Conservation (phyloP, 2,888 invertebrate genomes). For the Nemotelus nigrinus region DNA sequence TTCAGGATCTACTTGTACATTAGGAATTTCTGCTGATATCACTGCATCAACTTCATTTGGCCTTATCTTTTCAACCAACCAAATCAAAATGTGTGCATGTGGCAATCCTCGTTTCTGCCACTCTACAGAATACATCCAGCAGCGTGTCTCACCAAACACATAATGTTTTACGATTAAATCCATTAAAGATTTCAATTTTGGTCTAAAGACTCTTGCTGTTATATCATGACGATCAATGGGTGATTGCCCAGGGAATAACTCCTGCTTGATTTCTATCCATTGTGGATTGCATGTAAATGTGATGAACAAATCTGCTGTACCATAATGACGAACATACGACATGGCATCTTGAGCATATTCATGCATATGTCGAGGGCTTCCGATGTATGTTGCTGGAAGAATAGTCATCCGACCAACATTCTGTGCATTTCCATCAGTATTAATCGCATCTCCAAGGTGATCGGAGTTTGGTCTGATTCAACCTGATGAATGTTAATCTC, state of each 20-base stretch:
- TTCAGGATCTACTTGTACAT: conserved; percentile 54
- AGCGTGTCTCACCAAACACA: conserved; percentile 54
- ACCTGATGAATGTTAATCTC: conserved; percentile 12
- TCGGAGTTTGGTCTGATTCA: conserved; percentile 51
- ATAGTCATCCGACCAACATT: conserved; percentile 37
- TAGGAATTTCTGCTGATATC: conserved; percentile 54
- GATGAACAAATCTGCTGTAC: conserved; percentile 21
- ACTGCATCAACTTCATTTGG: conserved; percentile 52
- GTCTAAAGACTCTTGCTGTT: too few species aligned
- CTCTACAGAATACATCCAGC: conserved; percentile 56
- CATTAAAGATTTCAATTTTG: conserved; percentile 50
- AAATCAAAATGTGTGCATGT: conserved; percentile 53
- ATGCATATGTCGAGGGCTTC: conserved; percentile 32
- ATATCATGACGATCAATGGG: too few species aligned
- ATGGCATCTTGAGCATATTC: conserved; percentile 30
- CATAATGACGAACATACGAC: conserved; percentile 34
- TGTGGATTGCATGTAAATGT: conserved; percentile 33
- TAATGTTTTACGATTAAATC: conserved; percentile 51
- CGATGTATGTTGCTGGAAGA: conserved; percentile 30
- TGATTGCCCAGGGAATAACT: too few species aligned
- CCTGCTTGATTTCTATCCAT: conserved; percentile 52
- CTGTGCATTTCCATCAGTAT: conserved; percentile 35
- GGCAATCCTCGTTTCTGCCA: conserved; percentile 52
- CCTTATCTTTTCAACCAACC: conserved; percentile 51
- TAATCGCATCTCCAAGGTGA: conserved; percentile 30